These are phyloP conservation scores for Cydia strobilella DNA, from an alignment of 1,140 invertebrate genomes.

Conservation along the genomic window DNA sequence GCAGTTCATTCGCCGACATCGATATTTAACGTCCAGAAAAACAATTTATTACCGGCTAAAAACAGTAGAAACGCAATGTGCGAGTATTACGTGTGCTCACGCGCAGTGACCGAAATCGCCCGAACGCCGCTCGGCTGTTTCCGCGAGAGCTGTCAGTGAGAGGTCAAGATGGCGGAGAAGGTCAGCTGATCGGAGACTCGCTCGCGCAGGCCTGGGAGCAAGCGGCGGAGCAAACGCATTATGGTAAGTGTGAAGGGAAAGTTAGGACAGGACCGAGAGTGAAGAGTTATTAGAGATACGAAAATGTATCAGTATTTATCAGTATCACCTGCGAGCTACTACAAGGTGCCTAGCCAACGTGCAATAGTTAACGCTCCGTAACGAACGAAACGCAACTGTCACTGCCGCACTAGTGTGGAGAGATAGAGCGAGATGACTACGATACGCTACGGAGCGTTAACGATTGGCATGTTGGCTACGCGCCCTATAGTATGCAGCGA, in stretches of 20 bases:
- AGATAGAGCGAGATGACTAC: too few species aligned
- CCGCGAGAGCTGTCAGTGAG: slow-evolving; percentile 52
- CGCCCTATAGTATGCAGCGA: too few species aligned
- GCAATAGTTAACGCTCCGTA: too few species aligned
- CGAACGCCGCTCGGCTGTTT: slow-evolving; percentile 36
- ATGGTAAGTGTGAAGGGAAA: slow-evolving; percentile 55
- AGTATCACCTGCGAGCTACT: too few species aligned
- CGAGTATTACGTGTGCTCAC: slow-evolving; percentile 31
- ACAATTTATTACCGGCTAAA: background rate
- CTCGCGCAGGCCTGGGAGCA: slow-evolving; percentile 62
- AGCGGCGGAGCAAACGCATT: slow-evolving; percentile 67
- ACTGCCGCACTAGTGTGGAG: too few species aligned
- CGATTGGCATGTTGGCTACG: too few species aligned
- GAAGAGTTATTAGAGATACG: too few species aligned
- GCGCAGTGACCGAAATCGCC: background rate
- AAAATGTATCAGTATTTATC: too few species aligned
- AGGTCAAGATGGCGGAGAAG: slow-evolving; percentile 63
- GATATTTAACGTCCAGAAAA: slow-evolving; percentile 12
- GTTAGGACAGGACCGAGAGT: background rate
- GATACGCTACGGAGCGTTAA: too few species aligned
- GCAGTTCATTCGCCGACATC: slow-evolving; percentile 13
- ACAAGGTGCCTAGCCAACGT: too few species aligned
- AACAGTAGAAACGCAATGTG: slow-evolving; percentile 37
- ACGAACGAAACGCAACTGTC: too few species aligned
- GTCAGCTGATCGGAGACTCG: slow-evolving; percentile 69